Evolutionary conservation across 2,888 invertebrate species (phyloP).

Genomic region (Galerucella calmariensis): DNA sequence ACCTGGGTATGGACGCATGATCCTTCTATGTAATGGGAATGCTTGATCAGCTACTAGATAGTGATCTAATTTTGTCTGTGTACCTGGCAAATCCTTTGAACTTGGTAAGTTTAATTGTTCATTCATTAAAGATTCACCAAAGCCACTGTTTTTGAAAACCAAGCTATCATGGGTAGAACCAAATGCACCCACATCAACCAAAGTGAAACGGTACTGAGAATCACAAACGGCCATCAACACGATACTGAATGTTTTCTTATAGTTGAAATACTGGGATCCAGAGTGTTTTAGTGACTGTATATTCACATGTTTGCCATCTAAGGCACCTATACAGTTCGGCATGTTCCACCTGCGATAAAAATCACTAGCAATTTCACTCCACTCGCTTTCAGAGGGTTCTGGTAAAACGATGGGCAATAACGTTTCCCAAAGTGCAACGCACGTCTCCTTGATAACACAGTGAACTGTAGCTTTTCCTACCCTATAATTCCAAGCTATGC

Average conservation of each 20-base stretch:
- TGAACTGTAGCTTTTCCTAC: no score
- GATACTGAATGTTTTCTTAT: conserved; percentile 49
- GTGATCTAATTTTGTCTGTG: conserved; percentile 10
- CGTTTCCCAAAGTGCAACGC: no score
- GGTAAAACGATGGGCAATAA: no score
- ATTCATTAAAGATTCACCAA: conserved; percentile 25
- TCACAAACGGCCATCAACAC: no score
- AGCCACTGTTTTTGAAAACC: conserved; percentile 36
- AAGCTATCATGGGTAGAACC: conserved; percentile 53
- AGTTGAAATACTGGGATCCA: conserved; percentile 53
- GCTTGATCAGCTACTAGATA: conserved; percentile 38
- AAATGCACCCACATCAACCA: conserved; percentile 52
- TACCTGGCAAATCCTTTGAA: conserved; percentile 16
- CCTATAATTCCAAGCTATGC: no score
- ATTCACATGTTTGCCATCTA: conserved; percentile 36
- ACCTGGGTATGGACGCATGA: no score
- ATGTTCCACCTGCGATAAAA: conserved; percentile 2
- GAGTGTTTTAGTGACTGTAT: conserved; percentile 50
- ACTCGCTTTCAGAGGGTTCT: no score
- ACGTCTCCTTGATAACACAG: no score
- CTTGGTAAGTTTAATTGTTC: conserved; percentile 17
- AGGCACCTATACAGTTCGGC: conserved; percentile 28
- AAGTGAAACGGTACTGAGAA: conserved; percentile 52
- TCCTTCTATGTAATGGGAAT: conserved; percentile 38
- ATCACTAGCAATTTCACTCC: no score